Base-by-base conservation (phyloP, 1,140 invertebrate species). In the Cyrtorhinus lividipennis region DNA sequence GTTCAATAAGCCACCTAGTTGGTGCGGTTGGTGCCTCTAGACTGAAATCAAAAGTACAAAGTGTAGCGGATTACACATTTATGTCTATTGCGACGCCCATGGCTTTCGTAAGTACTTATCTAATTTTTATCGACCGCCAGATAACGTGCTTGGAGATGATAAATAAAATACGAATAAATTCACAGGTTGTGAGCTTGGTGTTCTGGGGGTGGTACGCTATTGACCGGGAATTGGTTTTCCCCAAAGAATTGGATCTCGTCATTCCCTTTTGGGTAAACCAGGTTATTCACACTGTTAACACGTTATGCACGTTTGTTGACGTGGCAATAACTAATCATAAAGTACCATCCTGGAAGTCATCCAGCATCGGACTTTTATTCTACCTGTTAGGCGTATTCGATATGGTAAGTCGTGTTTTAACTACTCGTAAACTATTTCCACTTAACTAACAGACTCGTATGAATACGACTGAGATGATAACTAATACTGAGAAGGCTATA, bases 201-300 rank as follows among this genome's bases (percentile, higher is more conserved):
- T 95, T 95, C 70, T 96, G 93, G 93, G 73, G 73, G 3, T 73
- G 95, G 15, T 93, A 89, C 76, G 74, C 78, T 25, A 75, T 94
- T n/a, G 88, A 95, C 72, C 82, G 91, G 67, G 87, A 94, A 69
- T 73, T 92, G 25, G 81, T 95, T 2, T 88, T 91, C 71, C 92
- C 93, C 0, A 83, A 82, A 68, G 76, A 76, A 0, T 69, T 95
- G 45, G 90, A 92, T 70, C 75, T 78, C 44, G 81, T 85, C 61
- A 88, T 90, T 69, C 89, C 89, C 56, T 74, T 73, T 60, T 94
- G 90, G 89, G 72, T 93, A 1, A 96, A 96, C 73, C 92, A 95
- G 75, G 75, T 88, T 0, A 85, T 94, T 79, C 88, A 92, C 71
- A 88, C 87, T 0, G 81, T 83, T 65, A 83, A 90, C 48, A 76